Percentiles rank a stretch among this genome's conserved stretches.
These are phyloP conservation scores for Drosophila micromelanica DNA, from an alignment of 1,140 invertebrate species.

Conservation along the genomic window DNA sequence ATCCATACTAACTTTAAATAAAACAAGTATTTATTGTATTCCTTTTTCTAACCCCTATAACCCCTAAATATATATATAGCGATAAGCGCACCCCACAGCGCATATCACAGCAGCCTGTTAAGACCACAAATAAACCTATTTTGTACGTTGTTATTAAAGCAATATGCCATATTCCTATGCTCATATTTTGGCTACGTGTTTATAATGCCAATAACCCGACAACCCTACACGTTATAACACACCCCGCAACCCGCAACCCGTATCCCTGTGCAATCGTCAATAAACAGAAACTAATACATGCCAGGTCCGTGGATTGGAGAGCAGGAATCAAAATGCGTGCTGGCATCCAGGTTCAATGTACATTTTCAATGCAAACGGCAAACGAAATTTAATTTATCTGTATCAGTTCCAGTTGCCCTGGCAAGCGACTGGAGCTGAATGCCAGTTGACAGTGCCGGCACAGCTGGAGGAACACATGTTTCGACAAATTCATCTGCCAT, in stretches of 20 bases:
- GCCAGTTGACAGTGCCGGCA: conserved; percentile 13
- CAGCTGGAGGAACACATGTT: conserved; percentile 81
- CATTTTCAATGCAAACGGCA: conserved; percentile 1
- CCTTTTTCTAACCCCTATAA: no score
- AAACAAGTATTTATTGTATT: no score
- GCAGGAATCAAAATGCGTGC: conserved; percentile 73
- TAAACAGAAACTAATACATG: conserved; percentile 48
- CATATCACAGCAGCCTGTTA: conserved; percentile 46
- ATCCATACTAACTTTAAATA: no score
- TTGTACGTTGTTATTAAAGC: conserved; percentile 56
- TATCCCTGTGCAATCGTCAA: conserved; percentile 19
- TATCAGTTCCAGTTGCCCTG: conserved; percentile 69
- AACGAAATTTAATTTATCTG: conserved; percentile 81
- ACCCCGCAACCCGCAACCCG: neutral
- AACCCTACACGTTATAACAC: conserved; percentile 3
- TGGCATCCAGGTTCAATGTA: conserved; percentile 70
- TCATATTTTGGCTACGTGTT: conserved; percentile 58
- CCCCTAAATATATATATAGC: no score
- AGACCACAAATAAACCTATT: conserved; percentile 73
- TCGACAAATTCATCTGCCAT: conserved; percentile 82
- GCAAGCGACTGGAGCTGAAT: conserved; percentile 15
- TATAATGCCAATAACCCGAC: conserved; percentile 70
- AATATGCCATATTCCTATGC: conserved; percentile 43
- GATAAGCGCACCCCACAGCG: conserved; percentile 3
- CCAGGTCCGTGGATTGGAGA: neutral